Base-by-base conservation (phyloP, 92 coral and sea anemone genomes). In the Desmophyllum pertusum region DNA sequence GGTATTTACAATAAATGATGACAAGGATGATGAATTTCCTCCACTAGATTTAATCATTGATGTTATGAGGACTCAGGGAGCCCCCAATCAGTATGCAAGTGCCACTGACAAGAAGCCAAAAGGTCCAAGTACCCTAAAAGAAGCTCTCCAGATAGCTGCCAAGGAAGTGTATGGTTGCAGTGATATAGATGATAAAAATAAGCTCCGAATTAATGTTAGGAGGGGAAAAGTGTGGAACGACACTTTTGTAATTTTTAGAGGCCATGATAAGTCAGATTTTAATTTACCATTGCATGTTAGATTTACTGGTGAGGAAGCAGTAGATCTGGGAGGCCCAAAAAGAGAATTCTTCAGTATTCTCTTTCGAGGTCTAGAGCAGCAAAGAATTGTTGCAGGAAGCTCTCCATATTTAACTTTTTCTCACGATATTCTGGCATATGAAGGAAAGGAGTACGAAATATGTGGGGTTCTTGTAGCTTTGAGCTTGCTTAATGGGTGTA, bases 251-350 rank as follows among this genome's bases (percentile, higher is more conserved):
- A 51, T 69, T 79, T 50, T 48, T 39, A n/a, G n/a, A n/a, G n/a
- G n/a, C n/a, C n/a, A n/a, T n/a, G 70, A 67, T n/a, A 52, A 66
- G 76, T 77, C 68, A 35, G 67, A 76, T 76, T 33, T 52, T 19
- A 52, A 76, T 29, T 53, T 76, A 53, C 80, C 68, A 31, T 31
- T 67, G 71, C 67, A 43, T 17, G 62, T 78, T 6, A 73, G 81
- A 69, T 78, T 85, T 78, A 75, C 67, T 31, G 89, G 84, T n/a
- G 89, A 85, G 70, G 77, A 80, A 43, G 89, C 89, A 3, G 79
- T 78, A 4, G 89, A 85, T 79, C 73, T 81, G 35, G 84, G 89
- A 18, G 89, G 89, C 50, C 85, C 84, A 14, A 78, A 74, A 48
- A 78, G 63, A 78, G 80, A 85, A 67, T 29, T 85, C 73, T 85